Evolutionary conservation across 2,797 vertebrate species (phyloP).

Genomic region (Gymnocypris eckloni): DNA sequence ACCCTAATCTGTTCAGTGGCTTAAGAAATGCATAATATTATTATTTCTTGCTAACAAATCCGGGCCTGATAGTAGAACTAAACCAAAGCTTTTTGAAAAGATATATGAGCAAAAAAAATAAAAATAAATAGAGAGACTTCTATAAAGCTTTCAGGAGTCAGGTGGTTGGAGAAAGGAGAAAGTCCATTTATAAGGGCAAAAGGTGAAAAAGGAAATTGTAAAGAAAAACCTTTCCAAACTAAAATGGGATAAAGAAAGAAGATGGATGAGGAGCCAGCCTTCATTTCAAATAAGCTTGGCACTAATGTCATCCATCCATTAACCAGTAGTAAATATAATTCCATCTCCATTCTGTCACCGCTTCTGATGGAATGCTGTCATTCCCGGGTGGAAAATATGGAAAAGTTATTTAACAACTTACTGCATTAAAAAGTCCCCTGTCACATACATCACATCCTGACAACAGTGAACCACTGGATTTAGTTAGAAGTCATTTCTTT

Average conservation of each 20-base stretch:
- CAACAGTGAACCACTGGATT: conserved; percentile 27
- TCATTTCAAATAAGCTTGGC: conserved; percentile 1
- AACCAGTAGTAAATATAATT: conserved; percentile 13
- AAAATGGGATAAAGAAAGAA: background rate
- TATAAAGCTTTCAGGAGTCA: background rate
- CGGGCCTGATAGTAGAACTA: background rate
- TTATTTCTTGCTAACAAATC: conserved; percentile 30
- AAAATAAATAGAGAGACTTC: background rate
- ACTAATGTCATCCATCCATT: conserved; percentile 11
- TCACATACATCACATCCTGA: conserved; percentile 35
- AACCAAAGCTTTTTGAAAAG: conserved; percentile 4
- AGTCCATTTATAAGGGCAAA: conserved; percentile 14
- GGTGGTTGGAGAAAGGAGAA: background rate
- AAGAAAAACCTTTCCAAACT: background rate
- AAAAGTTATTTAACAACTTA: conserved; percentile 21
- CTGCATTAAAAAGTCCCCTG: conserved; percentile 19
- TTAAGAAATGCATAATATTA: conserved; percentile 50
- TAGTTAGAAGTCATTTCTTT: conserved; percentile 36
- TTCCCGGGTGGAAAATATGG: conserved; percentile 21
- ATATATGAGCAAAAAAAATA: background rate
- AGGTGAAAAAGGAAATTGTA: background rate
- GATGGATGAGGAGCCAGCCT: conserved; percentile 1
- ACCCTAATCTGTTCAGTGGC: conserved; percentile 50
- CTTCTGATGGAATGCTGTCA: conserved; percentile 27
- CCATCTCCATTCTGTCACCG: conserved; percentile 32